Percentiles rank a stretch among this genome's conserved stretches.
phyloP scores from a whole-genome alignment of 2,113 vertebrate genomes.

The Agapornis roseicollis region DNA sequence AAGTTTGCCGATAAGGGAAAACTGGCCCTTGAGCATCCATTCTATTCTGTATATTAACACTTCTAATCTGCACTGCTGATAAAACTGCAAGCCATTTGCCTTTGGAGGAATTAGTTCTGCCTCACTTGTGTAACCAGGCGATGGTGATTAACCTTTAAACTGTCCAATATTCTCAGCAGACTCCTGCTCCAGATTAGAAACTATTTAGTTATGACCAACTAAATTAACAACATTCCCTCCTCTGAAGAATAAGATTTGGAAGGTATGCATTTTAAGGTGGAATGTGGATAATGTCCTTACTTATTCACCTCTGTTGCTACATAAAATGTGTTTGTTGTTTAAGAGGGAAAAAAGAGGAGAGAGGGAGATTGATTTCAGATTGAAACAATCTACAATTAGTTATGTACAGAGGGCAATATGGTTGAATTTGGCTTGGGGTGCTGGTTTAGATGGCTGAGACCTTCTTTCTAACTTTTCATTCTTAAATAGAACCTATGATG shows the following conservation, averaged over 20 bases:
- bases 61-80: slow-evolving; percentile 99
- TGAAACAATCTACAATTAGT: slow-evolving; percentile 7
- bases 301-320: slow-evolving; percentile 44
- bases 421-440: neutral
- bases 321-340: neutral
- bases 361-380: neutral
- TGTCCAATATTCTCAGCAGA: slow-evolving; percentile 99
- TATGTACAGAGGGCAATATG: neutral
- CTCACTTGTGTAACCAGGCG: slow-evolving; percentile 99
- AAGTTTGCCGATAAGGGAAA: slow-evolving; percentile 99
- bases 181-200: slow-evolving; percentile 98
- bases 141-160: slow-evolving; percentile 99
- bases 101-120: slow-evolving; percentile 99
- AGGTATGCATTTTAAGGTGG: slow-evolving; percentile 86
- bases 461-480: neutral
- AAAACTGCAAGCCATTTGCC: slow-evolving; percentile 99
- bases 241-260: slow-evolving; percentile 83
- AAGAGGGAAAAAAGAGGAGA: neutral
- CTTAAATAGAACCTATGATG: neutral
- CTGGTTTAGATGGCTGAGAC: slow-evolving; percentile 18
- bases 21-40: slow-evolving; percentile 99
- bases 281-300: slow-evolving; percentile 70
- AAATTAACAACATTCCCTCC: slow-evolving; percentile 95
- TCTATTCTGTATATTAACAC: slow-evolving; percentile 99
- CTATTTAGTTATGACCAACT: slow-evolving; percentile 99